phyloP scores from a whole-genome alignment of 2,113 vertebrate species.

The Coracopsis vasa region DNA sequence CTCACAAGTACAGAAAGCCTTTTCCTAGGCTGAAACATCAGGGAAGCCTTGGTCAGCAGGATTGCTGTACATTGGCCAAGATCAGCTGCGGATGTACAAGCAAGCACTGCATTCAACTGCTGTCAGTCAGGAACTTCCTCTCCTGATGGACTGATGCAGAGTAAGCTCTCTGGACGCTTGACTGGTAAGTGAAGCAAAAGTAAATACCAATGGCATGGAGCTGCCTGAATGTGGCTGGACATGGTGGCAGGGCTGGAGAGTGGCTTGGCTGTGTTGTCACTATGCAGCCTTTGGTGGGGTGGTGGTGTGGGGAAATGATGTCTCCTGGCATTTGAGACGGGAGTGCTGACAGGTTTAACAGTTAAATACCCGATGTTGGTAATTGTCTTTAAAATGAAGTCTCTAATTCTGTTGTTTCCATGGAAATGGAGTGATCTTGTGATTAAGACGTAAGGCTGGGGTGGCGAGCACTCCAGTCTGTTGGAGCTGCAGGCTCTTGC shows the following conservation, averaged over 20 bases:
- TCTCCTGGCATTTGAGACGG: rapidly evolving
- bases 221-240: rapidly evolving
- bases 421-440: slow-evolving; percentile 46
- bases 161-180: neutral
- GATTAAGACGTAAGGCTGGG: slow-evolving; percentile 15
- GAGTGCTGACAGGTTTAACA: neutral
- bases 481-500: neutral
- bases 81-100: rapidly evolving
- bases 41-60: slow-evolving; percentile 11
- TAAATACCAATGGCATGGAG: rapidly evolving
- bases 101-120: rapidly evolving
- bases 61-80: neutral
- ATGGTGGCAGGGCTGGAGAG: neutral
- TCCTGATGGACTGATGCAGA: neutral
- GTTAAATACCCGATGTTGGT: neutral
- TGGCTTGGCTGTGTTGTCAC: neutral
- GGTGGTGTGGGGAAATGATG: rapidly evolving
- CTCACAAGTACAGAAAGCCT: neutral
- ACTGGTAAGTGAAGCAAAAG: neutral
- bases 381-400: neutral
- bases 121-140: rapidly evolving
- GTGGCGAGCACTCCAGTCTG: neutral
- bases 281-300: rapidly evolving
- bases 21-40: neutral
- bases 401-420: slow-evolving; percentile 62